Evolutionary conservation across 2,797 vertebrate genomes (phyloP), one percentile per base, ranked within the genome.

Genomic region (Tarsius wallacei): DNA sequence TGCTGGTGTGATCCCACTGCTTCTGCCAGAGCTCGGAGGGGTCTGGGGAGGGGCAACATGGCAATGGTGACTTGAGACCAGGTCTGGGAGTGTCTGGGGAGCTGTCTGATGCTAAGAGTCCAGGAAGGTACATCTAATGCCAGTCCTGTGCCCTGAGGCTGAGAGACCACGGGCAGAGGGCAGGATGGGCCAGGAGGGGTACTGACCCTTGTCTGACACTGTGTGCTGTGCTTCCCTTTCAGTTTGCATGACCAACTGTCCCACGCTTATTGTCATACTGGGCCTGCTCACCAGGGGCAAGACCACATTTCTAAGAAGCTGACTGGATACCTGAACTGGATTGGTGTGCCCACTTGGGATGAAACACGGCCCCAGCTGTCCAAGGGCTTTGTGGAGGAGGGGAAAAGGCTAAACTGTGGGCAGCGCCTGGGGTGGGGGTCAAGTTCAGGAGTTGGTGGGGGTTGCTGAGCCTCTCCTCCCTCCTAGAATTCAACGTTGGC

Each of bases 241-340:
- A 99, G 99, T 99, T 93, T 99, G 99, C 80, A 99, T 99, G 99
- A 99, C 99, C 98, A 99, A 99, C 97, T 99, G 99, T 97, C 99
- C 99, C 9, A 99, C 99, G 1, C 99, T 99, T 97, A 99, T 99
- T 63, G 99, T 99, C 97, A 99, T 99, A 53, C 99, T 99, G 97
- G 99, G 99, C 81, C 99, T 99, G 55, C 99, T 99, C 64, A 99
- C 99, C 89, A 98, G 99, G 98, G 99, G 99, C 87, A 99, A 99
- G 99, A 99, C 7, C 99, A 99, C 96, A 99, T 99, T 98, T 99
- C 99, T 11, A 99, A 99, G 98, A 99, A 99, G 98, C 98, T 99
- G 97, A 99, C 99, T 0, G 99, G 99, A 97, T 99, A 99, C 98
- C 99, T 99, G 47, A 99, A 99, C 98, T 99, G 99, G 99, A 99